Base-by-base conservation (phyloP, 2,797 vertebrate genomes). In the Thunnus albacares region DNA sequence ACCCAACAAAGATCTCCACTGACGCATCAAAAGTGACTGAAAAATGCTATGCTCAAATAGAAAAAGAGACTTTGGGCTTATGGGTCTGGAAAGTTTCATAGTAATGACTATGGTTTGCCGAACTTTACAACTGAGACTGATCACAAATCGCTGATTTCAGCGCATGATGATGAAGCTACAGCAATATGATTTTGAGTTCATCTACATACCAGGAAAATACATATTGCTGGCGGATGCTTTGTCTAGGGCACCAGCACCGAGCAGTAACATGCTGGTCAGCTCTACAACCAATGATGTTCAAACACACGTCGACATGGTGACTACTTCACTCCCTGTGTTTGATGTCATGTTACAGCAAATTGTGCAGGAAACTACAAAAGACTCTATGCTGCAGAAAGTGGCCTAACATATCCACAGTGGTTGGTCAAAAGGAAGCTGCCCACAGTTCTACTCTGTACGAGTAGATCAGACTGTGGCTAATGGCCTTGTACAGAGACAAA, bases 151-250 rank as follows among this genome's bases (percentile, higher is more conserved):
- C 30, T 87, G 2, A 30, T 69, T 81, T 30, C 74, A 81, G 41
- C n/a, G 58, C 10, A 1, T 88, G 2, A 86, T 86, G 64, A 87
- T 84, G 52, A 75, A 56, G 17, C 43, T 80, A 33, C 68, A 83
- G 10, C 78, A 67, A 0, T 84, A 77, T 63, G 80, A 85, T 10
- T 78, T 73, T 63, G 18, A 77, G 0, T 22, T 86, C 5, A 71
- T 79, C 0, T 84, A 77, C 22, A 87, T 53, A 12, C 67, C 71
- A 2, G 63, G 69, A 3, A 82, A 75, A 47, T 51, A 76, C 58
- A 47, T 79, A 3, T 20, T 80, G 7, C 35, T 77, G 1, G 38
- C 60, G 9, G 73, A 84, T 72, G 59, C 75, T 2, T 57, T 86
- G 7, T 81, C 62, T 12, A 13, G 55, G 1, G 7, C 33, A 35